Conservation (phyloP, 2,113 vertebrate species). For the Cygnus atratus region DNA sequence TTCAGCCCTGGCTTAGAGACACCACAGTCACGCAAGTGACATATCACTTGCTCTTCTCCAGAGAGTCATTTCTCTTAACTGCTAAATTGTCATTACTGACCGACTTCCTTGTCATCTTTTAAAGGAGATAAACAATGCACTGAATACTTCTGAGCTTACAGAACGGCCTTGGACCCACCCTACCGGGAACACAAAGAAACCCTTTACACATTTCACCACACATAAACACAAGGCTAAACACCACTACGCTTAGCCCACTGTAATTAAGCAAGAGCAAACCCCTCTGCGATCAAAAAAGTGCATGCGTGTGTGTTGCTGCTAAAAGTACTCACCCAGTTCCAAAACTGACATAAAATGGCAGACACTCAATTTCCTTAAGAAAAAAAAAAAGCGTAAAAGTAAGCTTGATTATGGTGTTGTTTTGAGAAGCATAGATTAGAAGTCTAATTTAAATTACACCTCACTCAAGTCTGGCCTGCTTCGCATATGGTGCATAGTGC, state of each 20-base stretch:
- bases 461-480: neutral
- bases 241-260: neutral
- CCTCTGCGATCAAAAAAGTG: neutral
- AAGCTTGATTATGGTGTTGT: neutral
- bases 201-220: neutral
- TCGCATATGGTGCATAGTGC: neutral
- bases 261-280: neutral
- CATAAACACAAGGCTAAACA: neutral
- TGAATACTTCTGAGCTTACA: neutral
- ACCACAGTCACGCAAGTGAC: neutral
- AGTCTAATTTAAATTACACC: neutral
- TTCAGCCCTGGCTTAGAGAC: neutral
- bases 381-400: neutral
- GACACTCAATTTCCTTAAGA: neutral
- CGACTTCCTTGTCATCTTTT: neutral
- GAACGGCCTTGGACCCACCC: neutral
- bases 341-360: neutral
- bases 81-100: neutral
- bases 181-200: neutral
- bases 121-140: neutral
- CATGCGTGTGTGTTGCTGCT: neutral
- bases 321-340: neutral
- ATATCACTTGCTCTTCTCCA: fast-evolving
- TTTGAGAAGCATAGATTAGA: neutral
- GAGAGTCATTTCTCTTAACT: neutral